Evolutionary conservation across 2,797 vertebrate species (phyloP), one percentile per base, ranked within the genome.

Genomic region (Sebastolobus alascanus): DNA sequence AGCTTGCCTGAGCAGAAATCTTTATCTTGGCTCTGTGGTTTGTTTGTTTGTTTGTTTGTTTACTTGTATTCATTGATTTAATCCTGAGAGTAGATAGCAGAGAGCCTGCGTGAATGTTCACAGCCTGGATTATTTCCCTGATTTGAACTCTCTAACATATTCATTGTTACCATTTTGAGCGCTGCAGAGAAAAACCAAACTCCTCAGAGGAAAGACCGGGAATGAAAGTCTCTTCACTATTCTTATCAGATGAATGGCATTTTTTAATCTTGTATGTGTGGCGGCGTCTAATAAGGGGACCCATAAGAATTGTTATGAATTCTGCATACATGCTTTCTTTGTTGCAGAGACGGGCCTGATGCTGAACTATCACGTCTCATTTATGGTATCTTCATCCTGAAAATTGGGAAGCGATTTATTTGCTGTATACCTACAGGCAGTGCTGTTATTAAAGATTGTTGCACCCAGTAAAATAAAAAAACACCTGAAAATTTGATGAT

Each of bases 21-120:
- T 74, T 83, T 92, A 81, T 87, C 84, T 88, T 40, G 74, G 77
- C 82, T 83, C 82, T 38, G 37, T 58, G 82, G 50, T 86, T 85
- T 75, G 59, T 80, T 82, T 84, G 77, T 87, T 87, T 90, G 79
- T 90, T 87, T 90, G 80, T 90, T 90, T 90, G 82, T 90, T 90
- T 87, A 82, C 77, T 87, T 75, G 75, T 78, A 73, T 90, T 89
- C 74, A 89, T 75, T 87, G 84, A 90, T 90, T 87, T 87, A 87
- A 86, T 92, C 79, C 76, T 74, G 65, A 59, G 77, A 85, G 56
- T 55, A 83, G 88, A 90, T 75, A 80, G 75, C 80, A 75, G 33
- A 38, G 66, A 77, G 65, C 27, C 67, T 66, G 61, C 4, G 31
- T 77, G 73, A 65, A 50, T 81, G 73, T 72, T 68, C 60, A 14